Evolutionary conservation across 2,888 invertebrate genomes (phyloP), one percentile per base, ranked within the genome.

Genomic region (Laothoe populi): DNA sequence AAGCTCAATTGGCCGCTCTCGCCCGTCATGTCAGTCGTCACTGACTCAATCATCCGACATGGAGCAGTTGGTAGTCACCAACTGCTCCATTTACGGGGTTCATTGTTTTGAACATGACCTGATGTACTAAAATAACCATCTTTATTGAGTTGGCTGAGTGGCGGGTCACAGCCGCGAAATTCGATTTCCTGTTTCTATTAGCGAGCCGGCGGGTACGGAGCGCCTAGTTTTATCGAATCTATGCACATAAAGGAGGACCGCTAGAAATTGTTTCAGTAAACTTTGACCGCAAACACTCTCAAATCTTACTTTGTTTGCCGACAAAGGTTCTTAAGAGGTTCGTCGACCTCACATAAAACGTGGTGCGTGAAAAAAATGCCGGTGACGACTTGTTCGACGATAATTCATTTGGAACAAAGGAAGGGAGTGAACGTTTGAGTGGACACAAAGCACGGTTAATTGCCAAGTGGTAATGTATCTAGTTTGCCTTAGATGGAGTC

Each of bases 401-500:
- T 70, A 75, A 80, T 80, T 75, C 73, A 75, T 80, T 75, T 61
- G 61, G 70, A 77, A 79, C 78, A 82, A 84, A 85, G 79, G 82
- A 84, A 81, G 77, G 72, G 72, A 81, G 81, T 80, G 84, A 84
- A 81, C 85, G 79, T 83, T 73, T 84, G 75, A 82, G 83, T 85
- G 83, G 74, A 75, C 75, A 73, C 73, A 79, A 84, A 79, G 76
- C 70, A 77, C 75, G 76, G 79, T 81, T 86, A 88, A 88, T 87
- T 84, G 82, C 78, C 72, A 72, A 76, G 77, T 77, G 70, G 81
- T 70, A 72, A 73, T 69, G 74, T 80, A 76, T 77, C 87, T 84
- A 85, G 87, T 88, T 86, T 82, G 77, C 91, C 90, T 75, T 87
- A 90, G 83, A 91, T 79, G 90, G 90, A 83, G 82, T 77, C 77